These are phyloP conservation scores for Trididemnum nubilum DNA, from an alignment of 23 tunicate genomes.

Conservation along the genomic window DNA sequence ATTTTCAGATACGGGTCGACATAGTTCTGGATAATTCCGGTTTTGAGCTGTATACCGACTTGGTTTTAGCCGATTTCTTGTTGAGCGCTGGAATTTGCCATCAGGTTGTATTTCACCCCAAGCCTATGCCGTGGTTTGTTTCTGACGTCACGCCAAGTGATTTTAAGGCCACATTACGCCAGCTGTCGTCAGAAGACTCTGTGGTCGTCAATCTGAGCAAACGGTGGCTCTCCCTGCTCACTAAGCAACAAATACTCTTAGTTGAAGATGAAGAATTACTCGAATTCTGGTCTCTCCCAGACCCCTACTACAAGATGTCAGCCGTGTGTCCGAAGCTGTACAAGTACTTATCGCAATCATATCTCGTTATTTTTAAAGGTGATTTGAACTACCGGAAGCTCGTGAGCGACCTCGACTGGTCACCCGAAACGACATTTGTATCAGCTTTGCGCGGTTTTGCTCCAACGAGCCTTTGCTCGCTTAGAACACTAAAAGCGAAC, in stretches of 20 bases:
- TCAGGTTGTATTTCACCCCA: conserved; percentile 58
- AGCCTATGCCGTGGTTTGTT: conserved; percentile 91
- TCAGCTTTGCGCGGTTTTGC: conserved; percentile 60
- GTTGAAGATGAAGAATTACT: conserved; percentile 27
- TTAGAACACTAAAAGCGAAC: conserved; percentile 82
- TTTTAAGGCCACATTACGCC: conserved; percentile 31
- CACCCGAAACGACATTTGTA: conserved; percentile 55
- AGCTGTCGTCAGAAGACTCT: not conserved
- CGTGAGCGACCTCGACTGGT: conserved; percentile 84
- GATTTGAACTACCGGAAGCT: conserved; percentile 89
- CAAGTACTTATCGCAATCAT: conserved; percentile 21
- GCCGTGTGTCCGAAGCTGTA: conserved; percentile 31
- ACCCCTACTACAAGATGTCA: conserved; percentile 58
- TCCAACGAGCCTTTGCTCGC: conserved; percentile 64
- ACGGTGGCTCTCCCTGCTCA: conserved; percentile 25
- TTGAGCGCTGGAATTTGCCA: conserved; percentile 37
- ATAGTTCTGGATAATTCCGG: conserved; percentile 86
- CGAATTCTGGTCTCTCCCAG: conserved; percentile 62
- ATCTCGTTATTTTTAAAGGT: conserved; percentile 71
- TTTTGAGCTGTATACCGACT: conserved; percentile 75
- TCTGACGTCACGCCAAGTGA: conserved; percentile 77
- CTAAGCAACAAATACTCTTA: conserved; percentile 24
- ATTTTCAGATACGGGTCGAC: conserved; percentile 54
- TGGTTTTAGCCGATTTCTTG: conserved; percentile 74
- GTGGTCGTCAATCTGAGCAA: conserved; percentile 26